Base-by-base conservation (phyloP, 2,113 vertebrate species). In the Enhydra lutris region DNA sequence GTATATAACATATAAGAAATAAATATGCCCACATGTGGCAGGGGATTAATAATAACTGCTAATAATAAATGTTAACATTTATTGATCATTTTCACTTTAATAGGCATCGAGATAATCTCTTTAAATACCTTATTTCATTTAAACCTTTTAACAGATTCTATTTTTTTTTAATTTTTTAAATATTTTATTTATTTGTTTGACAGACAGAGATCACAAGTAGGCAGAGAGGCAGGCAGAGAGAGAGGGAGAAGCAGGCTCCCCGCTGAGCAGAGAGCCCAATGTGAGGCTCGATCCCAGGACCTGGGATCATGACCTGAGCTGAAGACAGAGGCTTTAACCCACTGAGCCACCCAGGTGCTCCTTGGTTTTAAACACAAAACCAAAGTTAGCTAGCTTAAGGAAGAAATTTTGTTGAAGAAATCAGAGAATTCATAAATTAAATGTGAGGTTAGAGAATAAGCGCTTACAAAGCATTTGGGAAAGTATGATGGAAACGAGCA, bases 31-130 rank as follows among this genome's bases (percentile, higher is more conserved):
- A n/a, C 20, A 80, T 50, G 52, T 12, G 59, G 15, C 20, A 86
- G 52, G 17, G 9, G 39, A 81, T 96, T 84, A 94, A 82, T 96
- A 84, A 88, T 50, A 84, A 13, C 29, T 36, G 42, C 61, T 89
- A 69, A 80, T 85, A 84, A 91, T 79, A 85, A 86, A 88, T 80
- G 45, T 71, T 81, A 88, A 88, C 21, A 84, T 87, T 55, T 92
- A 97, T 76, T 81, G 71, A 95, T 94, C 55, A 92, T 23, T 86
- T 86, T 86, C 3, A 73, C 65, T 89, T 26, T 21, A 95, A 69
- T 18, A 59, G 23, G 55, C 47, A 89, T 96, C 74, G 39, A 86
- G 61, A 96, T 96, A 67, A 98, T 71, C 29, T 95, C 31, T 97
- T 85, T 82, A 91, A 91, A 92, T 71, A 67, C 34, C 26, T 76